A percentile compares a stretch with the other conserved stretches of the same genome.
Evolutionary conservation across 2,888 invertebrate species (phyloP).

Genomic region (Drosophila kokeensis): DNA sequence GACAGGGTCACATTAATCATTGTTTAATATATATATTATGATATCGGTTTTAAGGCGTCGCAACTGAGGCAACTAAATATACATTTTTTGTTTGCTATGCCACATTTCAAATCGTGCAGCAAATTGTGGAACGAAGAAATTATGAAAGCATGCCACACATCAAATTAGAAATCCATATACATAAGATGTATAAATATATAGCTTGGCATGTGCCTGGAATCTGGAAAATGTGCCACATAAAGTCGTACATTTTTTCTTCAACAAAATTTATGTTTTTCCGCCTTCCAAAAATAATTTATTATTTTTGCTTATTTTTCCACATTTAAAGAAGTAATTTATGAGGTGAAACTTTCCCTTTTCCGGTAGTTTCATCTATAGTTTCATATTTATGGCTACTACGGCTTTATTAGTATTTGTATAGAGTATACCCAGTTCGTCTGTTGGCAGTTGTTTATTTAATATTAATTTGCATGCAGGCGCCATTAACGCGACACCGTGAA

Average conservation of each 20-base stretch:
- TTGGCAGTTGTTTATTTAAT: slow-evolving; percentile 3
- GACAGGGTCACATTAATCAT: slow-evolving; percentile 54
- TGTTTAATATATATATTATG: slow-evolving; percentile 4
- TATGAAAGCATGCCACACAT: slow-evolving; percentile 7
- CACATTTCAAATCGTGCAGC: slow-evolving; percentile 1
- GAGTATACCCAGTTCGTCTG: slow-evolving; percentile 11
- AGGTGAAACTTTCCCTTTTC: background rate
- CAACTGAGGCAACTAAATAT: background rate
- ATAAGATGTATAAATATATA: background rate
- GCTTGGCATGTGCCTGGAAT: background rate
- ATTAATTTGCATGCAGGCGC: slow-evolving; percentile 59
- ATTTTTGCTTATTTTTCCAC: background rate
- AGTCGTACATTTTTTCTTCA: too few relatives aligned
- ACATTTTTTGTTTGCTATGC: background rate
- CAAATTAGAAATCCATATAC: too few relatives aligned
- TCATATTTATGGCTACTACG: background rate
- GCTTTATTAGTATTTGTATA: background rate
- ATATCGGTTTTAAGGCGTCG: background rate
- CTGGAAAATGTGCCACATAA: background rate
- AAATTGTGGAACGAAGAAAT: slow-evolving; percentile 4
- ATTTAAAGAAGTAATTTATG: background rate
- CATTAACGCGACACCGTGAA: slow-evolving; percentile 34
- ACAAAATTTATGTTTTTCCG: background rate
- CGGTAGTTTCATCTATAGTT: too few relatives aligned
- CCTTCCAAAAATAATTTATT: background rate